Percentiles rank a stretch among this genome's conserved stretches.
phyloP scores from a whole-genome alignment of 2,113 vertebrate genomes.

The Marcusenius ussheri region DNA sequence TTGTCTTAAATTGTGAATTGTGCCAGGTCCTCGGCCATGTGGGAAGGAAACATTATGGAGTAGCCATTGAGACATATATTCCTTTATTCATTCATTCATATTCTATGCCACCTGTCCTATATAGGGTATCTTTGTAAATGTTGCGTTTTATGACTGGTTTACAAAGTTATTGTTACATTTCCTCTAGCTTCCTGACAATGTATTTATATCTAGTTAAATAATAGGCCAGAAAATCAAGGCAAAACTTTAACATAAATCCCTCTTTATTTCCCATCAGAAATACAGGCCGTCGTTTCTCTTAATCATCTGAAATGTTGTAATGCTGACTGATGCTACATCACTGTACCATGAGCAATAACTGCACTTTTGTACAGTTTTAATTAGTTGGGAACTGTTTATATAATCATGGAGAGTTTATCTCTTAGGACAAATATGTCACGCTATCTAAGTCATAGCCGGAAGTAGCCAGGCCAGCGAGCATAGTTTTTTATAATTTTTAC shows the following conservation, averaged over 20 bases:
- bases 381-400: neutral
- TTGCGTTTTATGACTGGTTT: neutral
- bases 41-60: neutral
- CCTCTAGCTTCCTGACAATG: neutral
- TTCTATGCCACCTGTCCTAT: neutral
- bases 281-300: neutral
- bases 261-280: neutral
- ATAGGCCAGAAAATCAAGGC: neutral
- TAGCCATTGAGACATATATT: neutral
- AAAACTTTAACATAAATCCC: neutral
- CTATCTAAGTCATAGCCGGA: neutral
- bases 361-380: neutral
- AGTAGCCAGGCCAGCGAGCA: neutral
- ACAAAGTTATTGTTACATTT: neutral
- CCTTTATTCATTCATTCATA: neutral
- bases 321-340: neutral
- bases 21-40: neutral
- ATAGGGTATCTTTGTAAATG: neutral
- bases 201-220: neutral
- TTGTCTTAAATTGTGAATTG: neutral
- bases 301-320: neutral
- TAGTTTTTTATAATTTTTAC: neutral
- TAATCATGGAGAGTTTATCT: neutral
- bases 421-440: neutral
- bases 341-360: neutral